These are phyloP conservation scores for Limnephilus rhombicus DNA, from an alignment of 2,888 invertebrate genomes.

Conservation along the genomic window DNA sequence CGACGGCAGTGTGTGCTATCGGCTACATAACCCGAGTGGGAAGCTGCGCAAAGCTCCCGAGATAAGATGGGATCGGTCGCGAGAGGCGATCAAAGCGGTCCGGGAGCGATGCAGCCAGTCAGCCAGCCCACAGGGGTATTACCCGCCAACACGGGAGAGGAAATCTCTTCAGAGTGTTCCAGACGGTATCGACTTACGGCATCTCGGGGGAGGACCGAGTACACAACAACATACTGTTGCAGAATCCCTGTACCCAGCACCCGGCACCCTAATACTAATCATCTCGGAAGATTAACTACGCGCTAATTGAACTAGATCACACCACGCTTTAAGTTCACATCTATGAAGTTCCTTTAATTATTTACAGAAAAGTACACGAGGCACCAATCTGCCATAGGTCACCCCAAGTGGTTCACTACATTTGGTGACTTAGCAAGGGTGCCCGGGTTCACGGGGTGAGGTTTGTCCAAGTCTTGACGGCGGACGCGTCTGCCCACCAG, in stretches of 20 bases:
- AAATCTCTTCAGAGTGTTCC: constrained; percentile 31
- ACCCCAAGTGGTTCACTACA: too few relatives aligned
- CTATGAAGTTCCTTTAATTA: background rate
- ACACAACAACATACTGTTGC: background rate
- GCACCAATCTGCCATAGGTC: too few relatives aligned
- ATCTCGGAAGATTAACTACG: background rate
- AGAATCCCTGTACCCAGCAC: background rate
- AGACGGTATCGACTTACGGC: constrained; percentile 22
- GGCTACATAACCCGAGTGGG: background rate
- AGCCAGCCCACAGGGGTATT: background rate
- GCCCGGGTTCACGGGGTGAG: too few relatives aligned
- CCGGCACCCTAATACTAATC: background rate
- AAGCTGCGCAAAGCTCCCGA: constrained; percentile 38
- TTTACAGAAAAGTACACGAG: background rate
- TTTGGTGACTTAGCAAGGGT: too few relatives aligned
- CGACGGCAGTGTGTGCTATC: constrained; percentile 23
- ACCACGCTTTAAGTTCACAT: background rate
- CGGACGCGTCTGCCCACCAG: too few relatives aligned
- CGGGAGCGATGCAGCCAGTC: constrained; percentile 6
- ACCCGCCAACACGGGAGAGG: constrained; percentile 16
- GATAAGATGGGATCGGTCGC: constrained; percentile 42
- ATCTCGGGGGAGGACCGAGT: background rate
- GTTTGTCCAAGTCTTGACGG: too few relatives aligned
- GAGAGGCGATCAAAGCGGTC: constrained; percentile 31
- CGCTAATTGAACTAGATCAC: background rate